Evolutionary conservation across 2,113 vertebrate genomes (phyloP), one percentile per base, ranked within the genome.

Genomic region (Stercorarius parasiticus): DNA sequence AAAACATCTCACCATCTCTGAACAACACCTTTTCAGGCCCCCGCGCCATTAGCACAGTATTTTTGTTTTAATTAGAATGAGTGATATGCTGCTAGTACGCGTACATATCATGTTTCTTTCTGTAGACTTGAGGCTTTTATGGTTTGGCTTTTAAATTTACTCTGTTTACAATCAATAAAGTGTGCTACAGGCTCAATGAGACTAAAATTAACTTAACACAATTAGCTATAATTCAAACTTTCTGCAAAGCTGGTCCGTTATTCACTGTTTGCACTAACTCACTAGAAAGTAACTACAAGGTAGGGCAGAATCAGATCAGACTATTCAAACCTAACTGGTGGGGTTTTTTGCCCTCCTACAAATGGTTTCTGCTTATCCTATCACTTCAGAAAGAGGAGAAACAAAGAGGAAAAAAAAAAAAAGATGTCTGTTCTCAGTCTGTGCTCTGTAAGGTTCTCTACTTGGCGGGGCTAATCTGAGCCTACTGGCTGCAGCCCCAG

Each of bases 21-120:
- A 97, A 45, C 32, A 80, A 36, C 79, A 96, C 70, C 70, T 96
- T 92, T 85, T 84, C 72, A 94, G 70, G 32, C 25, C 55, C 9
- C 45, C 2, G 1, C 69, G n/a, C 50, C 58, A 94, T 91, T 95
- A 95, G 76, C 36, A 62, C 34, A 66, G 74, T 91, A 66, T 91
- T 96, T 95, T 96, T 93, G 43, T 94, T 97, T 97, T 97, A 97
- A 95, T 94, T 93, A 86, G 78, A 94, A 82, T 94, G 81, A 96
- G 69, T 90, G 88, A 95, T 94, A 83, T 2, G 23, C 53, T 93
- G 49, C 59, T 96, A 72, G 82, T 61, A 92, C 93, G 82, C 21
- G 67, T 72, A 90, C 70, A 73, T 91, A 90, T 86, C 77, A 87
- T 97, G 93, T 96, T 97, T 96, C 87, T 86, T 97, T 67, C 61